Evolutionary conservation across 2,797 vertebrate species (phyloP), one percentile per base, ranked within the genome.

Genomic region (Oreochromis grahami): DNA sequence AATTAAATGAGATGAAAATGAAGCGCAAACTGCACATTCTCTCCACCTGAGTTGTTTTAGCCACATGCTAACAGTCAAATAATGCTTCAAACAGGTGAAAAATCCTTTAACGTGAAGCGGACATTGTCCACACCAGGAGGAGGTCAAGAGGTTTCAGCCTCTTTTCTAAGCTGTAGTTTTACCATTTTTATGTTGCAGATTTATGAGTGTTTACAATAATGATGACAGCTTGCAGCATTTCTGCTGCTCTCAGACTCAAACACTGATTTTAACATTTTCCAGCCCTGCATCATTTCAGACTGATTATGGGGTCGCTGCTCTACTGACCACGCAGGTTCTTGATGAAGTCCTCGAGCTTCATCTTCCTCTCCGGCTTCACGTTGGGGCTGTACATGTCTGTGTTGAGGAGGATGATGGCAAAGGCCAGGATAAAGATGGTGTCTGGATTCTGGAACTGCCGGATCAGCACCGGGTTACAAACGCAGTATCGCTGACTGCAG

Each of bases 341-440:
- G 94, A 99, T 97, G 92, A 99, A 99, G 92, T 99, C 98, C 78
- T 99, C 98, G 13, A 98, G 93, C 94, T 99, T 99, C 98, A 99
- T 99, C 96, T 99, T 99, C 88, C 98, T 96, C 94, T 99, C 98
- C 0, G 97, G 95, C 94, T 99, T 99, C 72, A 99, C 97, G 24
- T 97, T 99, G 88, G 98, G 98, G 91, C 98, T 99, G 96, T 99
- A 99, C 98, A 99, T 99, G 95, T 99, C 98, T 0, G 98, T 99
- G 95, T 99, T 99, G 91, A 99, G 98, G 68, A 99, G 98, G 94
- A 99, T 98, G 95, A 99, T 98, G 93, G 98, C 98, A 65, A 99
- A 99, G 77, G 98, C 98, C 94, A 99, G 95, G 94, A 99, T 99
- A 95, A 99, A 99, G 96, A 99, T 99, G 89, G 98, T 99, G 92